Conservation (phyloP, 2,888 invertebrate species). For the Myopa testacea region DNA sequence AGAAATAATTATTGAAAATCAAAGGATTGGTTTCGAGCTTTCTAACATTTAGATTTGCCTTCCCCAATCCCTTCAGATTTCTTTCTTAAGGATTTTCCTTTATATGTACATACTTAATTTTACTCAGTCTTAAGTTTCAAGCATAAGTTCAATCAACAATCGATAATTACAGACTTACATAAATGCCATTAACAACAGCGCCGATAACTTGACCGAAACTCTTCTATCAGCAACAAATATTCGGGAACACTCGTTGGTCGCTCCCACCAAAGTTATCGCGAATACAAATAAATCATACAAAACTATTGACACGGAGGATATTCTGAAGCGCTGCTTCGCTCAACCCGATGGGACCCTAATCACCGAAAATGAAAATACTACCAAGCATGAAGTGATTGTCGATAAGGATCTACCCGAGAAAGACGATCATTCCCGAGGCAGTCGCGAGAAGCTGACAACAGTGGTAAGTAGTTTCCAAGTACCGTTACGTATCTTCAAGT, state of each 20-base stretch:
- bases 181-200: conserved; percentile 76
- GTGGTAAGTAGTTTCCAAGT: conserved; percentile 53
- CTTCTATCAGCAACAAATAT: conserved; percentile 73
- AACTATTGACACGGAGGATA: conserved; percentile 88
- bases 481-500: not conserved
- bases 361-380: conserved; percentile 85
- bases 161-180: conserved; percentile 75
- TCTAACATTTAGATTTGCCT: too few relatives aligned
- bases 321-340: conserved; percentile 80
- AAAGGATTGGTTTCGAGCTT: too few relatives aligned
- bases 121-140: too few relatives aligned
- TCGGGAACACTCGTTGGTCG: conserved; percentile 70
- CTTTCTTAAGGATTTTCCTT: too few relatives aligned
- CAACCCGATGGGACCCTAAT: conserved; percentile 86
- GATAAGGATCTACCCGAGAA: conserved; percentile 82
- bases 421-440: conserved; percentile 66
- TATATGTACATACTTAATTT: too few relatives aligned
- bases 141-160: not conserved
- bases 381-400: conserved; percentile 85
- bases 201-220: conserved; percentile 79
- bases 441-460: conserved; percentile 62
- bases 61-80: too few relatives aligned
- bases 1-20: too few relatives aligned
- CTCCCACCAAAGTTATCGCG: conserved; percentile 76
- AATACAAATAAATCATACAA: conserved; percentile 83